phyloP scores from a whole-genome alignment of 2,113 vertebrate species.

The Hippocampus guttulatus region DNA sequence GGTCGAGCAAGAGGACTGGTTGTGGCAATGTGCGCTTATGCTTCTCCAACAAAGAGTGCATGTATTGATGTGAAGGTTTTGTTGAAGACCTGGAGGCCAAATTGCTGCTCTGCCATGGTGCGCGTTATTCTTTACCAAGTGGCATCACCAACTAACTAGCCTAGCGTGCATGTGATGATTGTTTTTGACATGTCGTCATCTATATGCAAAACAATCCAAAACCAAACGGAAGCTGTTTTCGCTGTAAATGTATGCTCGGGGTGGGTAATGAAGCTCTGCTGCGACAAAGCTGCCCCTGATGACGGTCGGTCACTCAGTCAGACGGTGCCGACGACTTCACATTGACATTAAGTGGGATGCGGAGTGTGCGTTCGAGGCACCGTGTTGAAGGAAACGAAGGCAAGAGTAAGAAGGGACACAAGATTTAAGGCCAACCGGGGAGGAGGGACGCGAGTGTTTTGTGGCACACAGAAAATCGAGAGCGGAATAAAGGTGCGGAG shows the following conservation, averaged over 20 bases:
- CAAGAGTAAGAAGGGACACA: conserved; percentile 7
- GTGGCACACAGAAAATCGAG: conserved; percentile 49
- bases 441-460: conserved; percentile 9
- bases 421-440: conserved; percentile 39
- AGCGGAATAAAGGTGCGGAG: conserved; percentile 18
- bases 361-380: conserved; percentile 29
- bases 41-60: neutral
- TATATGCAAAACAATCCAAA: neutral
- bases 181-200: neutral
- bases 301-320: conserved; percentile 23
- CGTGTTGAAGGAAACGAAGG: conserved; percentile 9
- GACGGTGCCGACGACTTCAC: conserved; percentile 35
- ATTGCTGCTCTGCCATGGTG: too few relatives aligned
- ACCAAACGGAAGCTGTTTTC: neutral
- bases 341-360: conserved; percentile 15
- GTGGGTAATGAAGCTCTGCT: conserved; percentile 32
- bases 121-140: neutral
- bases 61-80: neutral
- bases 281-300: conserved; percentile 31
- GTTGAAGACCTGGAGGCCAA: neutral
- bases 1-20: neutral
- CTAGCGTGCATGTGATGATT: neutral
- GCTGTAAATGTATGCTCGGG: neutral
- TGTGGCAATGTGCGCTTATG: neutral
- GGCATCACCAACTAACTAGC: neutral